Base-by-base conservation (phyloP, 2,113 vertebrate species). In the Pachypanchax playfairii region DNA sequence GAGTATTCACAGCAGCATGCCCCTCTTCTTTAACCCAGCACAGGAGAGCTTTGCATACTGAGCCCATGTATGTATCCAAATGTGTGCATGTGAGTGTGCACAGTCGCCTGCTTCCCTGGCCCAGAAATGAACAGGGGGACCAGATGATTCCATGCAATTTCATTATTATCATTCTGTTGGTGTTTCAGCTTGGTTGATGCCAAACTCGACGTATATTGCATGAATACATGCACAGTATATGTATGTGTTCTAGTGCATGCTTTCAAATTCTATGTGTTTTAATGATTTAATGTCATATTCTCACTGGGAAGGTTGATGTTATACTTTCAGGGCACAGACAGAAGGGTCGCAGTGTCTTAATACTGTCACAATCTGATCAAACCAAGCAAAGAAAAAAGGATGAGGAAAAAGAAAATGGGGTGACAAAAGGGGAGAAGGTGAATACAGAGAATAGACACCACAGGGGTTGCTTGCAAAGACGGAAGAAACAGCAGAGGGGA, bases 1-100 rank as follows among this genome's bases (percentile, higher is more conserved):
- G 87, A 90, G 89, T 89, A 89, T 89, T 90, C 87, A 86, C 87
- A 83, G 84, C 87, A 87, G 82, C 85, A 78, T 76, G 65, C 80
- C 77, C 79, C 70, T 81, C 74, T 87, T 79, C 82, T 80, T 83
- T 81, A 85, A 82, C 80, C 87, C 84, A 75, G 79, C 84, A 65
- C 75, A 80, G 77, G 83, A 68, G 79, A 85, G 79, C 87, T 89
- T 89, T 89, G 87, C 87, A 90, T 89, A 88, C 79, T 87, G 83
- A 86, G 79, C 69, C 66, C 17, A 66, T 57, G 63, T 70, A 47
- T 82, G 73, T 80, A n/a, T 75, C 35, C 39, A n/a, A 18, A 58
- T 63, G 64, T 81, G 77, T 71, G 63, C 70, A 56, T 60, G 61
- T 65, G 60, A 52, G 54, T 56, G 70, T 33, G 59, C 15, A 29